Base-by-base conservation (phyloP, 2,888 invertebrate genomes). In the Saturnia pavonia region DNA sequence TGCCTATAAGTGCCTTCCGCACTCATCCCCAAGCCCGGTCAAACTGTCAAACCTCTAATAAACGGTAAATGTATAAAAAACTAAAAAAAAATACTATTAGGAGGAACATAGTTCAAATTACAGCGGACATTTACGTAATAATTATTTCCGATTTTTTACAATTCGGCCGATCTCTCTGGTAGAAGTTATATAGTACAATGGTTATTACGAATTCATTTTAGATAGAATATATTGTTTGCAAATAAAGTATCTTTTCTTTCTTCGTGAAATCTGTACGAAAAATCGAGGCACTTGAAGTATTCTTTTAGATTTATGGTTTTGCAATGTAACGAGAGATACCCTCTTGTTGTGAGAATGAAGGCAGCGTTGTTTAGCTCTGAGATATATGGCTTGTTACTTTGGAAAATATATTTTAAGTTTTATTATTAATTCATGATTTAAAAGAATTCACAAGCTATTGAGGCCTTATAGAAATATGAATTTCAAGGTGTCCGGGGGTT, bases 331-430 rank as follows among this genome's bases (percentile, higher is more conserved):
- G 40, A 40, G n/a, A 65, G 11, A 40, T 65, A 40, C 12, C 40
- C 19, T 65, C 16, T 1, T 65, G n/a, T 40, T 65, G 40, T 7
- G 19, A n/a, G 19, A 40, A 40, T 65, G 40, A 8, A 40, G 40
- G 40, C n/a, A 19, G 40, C 65, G 40, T 65, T 65, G 19, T n/a
- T 65, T 27, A 63, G 16, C 16, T 16, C 63, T 3, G 19, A 34
- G 34, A 65, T 65, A n/a, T 65, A 65, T 60, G 3, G 25, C 57
- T 60, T 27, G 27, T 27, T 60, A 60, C 57, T 60, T 60, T 60
- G 27, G 25, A 60, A 25, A 27, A 27, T 60, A 27, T 60, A 27
- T 27, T 27, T 27, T 27, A 14, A 27, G 25, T 27, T 60, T 60
- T 14, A 60, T 25, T 60, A 54, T 43, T 9, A 43, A 51, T 51